A percentile compares a stretch with the other conserved stretches of the same genome.
Conservation (phyloP, 2,113 vertebrate genomes). For the Varanus salvator region DNA sequence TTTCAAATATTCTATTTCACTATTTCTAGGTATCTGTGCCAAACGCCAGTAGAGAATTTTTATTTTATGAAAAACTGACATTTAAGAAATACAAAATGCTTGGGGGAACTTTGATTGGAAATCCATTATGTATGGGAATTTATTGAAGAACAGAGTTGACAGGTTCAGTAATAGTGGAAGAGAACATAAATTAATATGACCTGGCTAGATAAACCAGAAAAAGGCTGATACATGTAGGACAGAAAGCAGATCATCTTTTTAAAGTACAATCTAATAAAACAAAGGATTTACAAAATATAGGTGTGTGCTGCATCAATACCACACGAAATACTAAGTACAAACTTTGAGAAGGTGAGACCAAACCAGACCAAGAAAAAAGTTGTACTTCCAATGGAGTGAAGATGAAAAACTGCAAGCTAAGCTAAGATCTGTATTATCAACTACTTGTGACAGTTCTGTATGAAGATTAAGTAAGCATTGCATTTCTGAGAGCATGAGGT, state of each 20-base stretch:
- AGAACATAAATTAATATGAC: conserved; percentile 24
- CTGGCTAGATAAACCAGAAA: conserved; percentile 14
- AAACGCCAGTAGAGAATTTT: conserved; percentile 11
- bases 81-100: conserved; percentile 22
- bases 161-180: neutral
- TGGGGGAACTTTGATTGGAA: conserved; percentile 21
- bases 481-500: neutral
- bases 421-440: neutral
- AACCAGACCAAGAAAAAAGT: neutral
- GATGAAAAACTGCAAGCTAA: no score
- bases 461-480: neutral
- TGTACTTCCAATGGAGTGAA: neutral
- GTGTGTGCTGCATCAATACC: neutral
- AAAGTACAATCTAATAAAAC: neutral
- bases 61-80: conserved; percentile 12
- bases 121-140: neutral
- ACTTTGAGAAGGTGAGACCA: neutral
- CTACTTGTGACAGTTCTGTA: neutral
- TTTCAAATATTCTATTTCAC: conserved; percentile 26
- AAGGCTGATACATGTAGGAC: neutral
- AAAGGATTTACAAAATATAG: neutral
- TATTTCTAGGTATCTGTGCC: conserved; percentile 11
- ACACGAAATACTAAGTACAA: neutral
- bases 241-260: neutral
- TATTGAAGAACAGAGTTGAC: conserved; percentile 2